These are phyloP conservation scores for Cydia amplana DNA, from an alignment of 1,140 invertebrate genomes.

Conservation along the genomic window DNA sequence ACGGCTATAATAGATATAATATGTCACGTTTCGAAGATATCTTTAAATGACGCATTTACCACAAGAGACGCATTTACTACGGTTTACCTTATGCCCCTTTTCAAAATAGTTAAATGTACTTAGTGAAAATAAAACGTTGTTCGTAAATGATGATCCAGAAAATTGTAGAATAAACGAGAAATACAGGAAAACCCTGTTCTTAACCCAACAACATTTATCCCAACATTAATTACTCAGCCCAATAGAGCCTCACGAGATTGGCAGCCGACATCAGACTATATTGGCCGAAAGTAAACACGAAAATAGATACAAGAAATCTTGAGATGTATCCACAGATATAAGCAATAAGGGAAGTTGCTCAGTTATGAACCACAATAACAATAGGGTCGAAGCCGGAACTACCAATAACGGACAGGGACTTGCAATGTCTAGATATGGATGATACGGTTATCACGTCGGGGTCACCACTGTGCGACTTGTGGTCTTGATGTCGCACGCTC, in stretches of 20 bases:
- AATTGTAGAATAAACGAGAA: background rate
- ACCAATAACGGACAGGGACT: background rate
- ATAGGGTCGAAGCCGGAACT: background rate
- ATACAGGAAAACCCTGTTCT: background rate
- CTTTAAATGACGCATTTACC: no score
- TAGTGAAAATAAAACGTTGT: no score
- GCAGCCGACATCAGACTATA: background rate
- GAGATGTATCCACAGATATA: no score
- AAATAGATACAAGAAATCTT: conserved; percentile 17
- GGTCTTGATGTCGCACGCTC: no score
- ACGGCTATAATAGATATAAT: no score
- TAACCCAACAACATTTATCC: background rate
- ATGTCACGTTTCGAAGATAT: no score
- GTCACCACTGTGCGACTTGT: no score
- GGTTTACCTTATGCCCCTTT: no score
- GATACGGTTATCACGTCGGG: no score
- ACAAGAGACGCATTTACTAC: no score
- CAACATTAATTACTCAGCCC: background rate
- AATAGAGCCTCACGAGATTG: background rate
- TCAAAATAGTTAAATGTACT: no score
- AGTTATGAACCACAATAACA: background rate
- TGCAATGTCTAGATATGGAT: background rate
- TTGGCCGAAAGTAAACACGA: background rate
- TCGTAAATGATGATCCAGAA: no score
- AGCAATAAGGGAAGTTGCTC: background rate